phyloP scores from a whole-genome alignment of 1,140 invertebrate species.

The Rhizoglyphus robini region DNA sequence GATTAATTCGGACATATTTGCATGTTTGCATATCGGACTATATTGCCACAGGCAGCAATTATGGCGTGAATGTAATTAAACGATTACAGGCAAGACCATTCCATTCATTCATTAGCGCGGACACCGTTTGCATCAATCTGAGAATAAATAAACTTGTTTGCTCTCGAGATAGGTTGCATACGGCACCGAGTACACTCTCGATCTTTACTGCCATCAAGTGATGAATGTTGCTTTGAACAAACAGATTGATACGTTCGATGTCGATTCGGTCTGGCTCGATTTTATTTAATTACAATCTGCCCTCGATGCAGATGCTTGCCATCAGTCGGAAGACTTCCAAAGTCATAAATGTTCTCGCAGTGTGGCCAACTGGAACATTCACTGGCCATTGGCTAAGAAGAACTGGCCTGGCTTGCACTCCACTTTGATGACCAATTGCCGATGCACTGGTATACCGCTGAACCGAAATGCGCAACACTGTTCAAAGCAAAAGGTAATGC shows the following conservation, averaged over 20 bases:
- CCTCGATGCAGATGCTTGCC: background rate
- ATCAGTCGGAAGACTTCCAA: background rate
- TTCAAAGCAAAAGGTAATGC: background rate
- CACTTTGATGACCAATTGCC: background rate
- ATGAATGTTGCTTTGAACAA: background rate
- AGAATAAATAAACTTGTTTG: background rate
- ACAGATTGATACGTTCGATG: background rate
- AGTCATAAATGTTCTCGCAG: background rate
- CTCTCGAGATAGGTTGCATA: background rate
- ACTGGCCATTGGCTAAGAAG: background rate
- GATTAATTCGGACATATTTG: conserved; percentile 1
- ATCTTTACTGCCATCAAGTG: background rate
- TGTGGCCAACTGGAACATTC: background rate
- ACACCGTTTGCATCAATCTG: background rate
- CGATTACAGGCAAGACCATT: background rate
- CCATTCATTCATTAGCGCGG: background rate
- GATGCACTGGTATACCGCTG: background rate
- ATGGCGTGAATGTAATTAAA: background rate
- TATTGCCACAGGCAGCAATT: background rate
- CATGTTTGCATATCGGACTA: background rate
- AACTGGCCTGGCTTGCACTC: background rate
- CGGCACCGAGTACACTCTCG: no score
- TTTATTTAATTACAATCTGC: conserved; percentile 10
- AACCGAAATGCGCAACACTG: no score
- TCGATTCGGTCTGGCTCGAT: background rate